Evolutionary conservation across 2,797 vertebrate genomes (phyloP), one percentile per base, ranked within the genome.

Genomic region (Danio jaintianensis): DNA sequence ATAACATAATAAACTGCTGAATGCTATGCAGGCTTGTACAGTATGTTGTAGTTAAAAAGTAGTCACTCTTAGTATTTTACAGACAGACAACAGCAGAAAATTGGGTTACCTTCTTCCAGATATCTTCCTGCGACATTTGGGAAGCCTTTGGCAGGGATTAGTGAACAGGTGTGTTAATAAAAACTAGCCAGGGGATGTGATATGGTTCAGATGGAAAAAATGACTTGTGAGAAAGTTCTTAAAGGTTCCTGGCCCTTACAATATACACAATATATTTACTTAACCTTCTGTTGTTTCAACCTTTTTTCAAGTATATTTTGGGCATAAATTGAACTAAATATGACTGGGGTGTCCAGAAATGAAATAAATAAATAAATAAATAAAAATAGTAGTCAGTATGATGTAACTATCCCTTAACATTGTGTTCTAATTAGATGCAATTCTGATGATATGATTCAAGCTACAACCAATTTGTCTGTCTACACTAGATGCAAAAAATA

Each of bases 131-230:
- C 38, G 6, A 8, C 38, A 59, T 52, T 7, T 74, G 5, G 4
- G 45, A 62, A 29, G 22, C 5, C 6, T 4, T 47, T 18, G 8
- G 43, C 16, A 52, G 16, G 4, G 42, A 18, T 48, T 62, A 13
- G 22, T 29, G 8, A 45, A 74, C 16, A 75, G 45, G 56, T 64
- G 47, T 18, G 12, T 7, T 53, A 64, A n/a, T 53, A 62, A 63
- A 63, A 50, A 40, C 20, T 10, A 45, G 20, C 4, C 10, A 8
- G 15, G 5, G 38, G 70, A 59, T 11, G 18, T 73, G 7, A 16
- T 66, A 36, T 36, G 42, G 43, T 48, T 61, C 55, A 58, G 42
- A 36, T 73, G 29, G 42, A 13, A 58, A 0, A 45, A 56, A n/a
- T 2, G 22, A 42, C 16, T 13, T 20, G 9, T 10, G 5, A n/a